phyloP scores from a whole-genome alignment of 2,888 invertebrate genomes.

The Scrobipalpa atriplicella region DNA sequence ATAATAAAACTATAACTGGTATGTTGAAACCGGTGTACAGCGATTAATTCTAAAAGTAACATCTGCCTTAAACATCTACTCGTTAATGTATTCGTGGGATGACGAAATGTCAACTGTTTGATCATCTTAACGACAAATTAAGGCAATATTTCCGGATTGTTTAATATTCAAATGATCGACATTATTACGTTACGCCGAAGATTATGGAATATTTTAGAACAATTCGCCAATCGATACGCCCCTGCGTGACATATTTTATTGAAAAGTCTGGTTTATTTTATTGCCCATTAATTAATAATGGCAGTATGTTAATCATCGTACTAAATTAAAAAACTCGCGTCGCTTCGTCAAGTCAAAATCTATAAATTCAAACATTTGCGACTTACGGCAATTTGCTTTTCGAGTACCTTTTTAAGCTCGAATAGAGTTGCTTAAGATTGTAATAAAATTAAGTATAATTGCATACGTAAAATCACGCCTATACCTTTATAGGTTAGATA shows the following conservation, averaged over 20 bases:
- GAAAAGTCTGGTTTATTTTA: background rate
- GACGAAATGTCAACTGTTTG: conserved; percentile 22
- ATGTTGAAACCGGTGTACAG: background rate
- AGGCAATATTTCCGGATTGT: conserved; percentile 24
- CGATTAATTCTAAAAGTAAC: conserved; percentile 3
- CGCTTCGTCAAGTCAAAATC: background rate
- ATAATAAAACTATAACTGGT: conserved; percentile 21
- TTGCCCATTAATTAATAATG: background rate
- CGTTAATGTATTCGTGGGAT: background rate
- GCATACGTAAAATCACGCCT: too few species aligned
- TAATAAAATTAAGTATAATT: too few species aligned
- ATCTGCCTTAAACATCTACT: conserved; percentile 2
- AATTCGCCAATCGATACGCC: conserved; percentile 20
- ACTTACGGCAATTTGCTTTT: background rate
- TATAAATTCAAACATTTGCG: background rate
- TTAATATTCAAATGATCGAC: conserved; percentile 22
- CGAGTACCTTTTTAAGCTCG: background rate
- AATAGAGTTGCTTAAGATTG: background rate
- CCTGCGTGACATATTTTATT: conserved; percentile 10
- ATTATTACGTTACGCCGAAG: conserved; percentile 23
- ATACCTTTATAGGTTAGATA: too few species aligned
- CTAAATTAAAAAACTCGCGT: background rate
- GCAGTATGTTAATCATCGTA: background rate
- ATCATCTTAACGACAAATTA: conserved; percentile 25
- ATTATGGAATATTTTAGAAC: conserved; percentile 15